phyloP scores from a whole-genome alignment of 2,113 vertebrate species.

The Bombycilla garrulus region DNA sequence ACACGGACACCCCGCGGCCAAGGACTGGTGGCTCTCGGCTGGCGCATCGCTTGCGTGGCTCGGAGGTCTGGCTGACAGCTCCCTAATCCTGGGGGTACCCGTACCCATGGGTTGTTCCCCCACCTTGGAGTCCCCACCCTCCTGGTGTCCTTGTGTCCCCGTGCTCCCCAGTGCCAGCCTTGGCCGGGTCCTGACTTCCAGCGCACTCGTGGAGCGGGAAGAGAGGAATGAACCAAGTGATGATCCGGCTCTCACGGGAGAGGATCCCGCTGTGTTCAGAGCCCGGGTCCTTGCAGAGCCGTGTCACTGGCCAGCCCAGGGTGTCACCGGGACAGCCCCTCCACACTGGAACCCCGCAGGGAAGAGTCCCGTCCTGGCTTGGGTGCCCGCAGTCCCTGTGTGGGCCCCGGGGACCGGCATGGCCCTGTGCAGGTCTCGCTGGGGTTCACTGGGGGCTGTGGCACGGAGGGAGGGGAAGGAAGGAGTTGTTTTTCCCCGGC shows the following conservation, averaged over 20 bases:
- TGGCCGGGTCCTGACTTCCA: fast-evolving
- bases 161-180: background rate
- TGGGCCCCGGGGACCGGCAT: fast-evolving
- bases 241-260: background rate
- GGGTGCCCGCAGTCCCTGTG: background rate
- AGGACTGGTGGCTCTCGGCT: background rate
- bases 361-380: background rate
- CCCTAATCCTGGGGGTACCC: background rate
- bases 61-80: fast-evolving
- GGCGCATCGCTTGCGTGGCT: background rate
- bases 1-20: fast-evolving
- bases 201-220: fast-evolving
- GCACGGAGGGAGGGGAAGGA: background rate
- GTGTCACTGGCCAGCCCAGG: background rate
- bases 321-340: background rate
- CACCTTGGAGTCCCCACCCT: no score
- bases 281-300: fast-evolving
- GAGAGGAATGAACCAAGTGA: fast-evolving
- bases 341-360: fast-evolving
- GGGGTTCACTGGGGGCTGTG: background rate
- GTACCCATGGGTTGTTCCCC: fast-evolving
- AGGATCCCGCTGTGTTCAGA: background rate
- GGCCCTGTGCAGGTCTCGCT: fast-evolving
- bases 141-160: background rate
- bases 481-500: background rate